Evolutionary conservation across 2,797 vertebrate species (phyloP).

Genomic region (Centroberyx gerrardi): DNA sequence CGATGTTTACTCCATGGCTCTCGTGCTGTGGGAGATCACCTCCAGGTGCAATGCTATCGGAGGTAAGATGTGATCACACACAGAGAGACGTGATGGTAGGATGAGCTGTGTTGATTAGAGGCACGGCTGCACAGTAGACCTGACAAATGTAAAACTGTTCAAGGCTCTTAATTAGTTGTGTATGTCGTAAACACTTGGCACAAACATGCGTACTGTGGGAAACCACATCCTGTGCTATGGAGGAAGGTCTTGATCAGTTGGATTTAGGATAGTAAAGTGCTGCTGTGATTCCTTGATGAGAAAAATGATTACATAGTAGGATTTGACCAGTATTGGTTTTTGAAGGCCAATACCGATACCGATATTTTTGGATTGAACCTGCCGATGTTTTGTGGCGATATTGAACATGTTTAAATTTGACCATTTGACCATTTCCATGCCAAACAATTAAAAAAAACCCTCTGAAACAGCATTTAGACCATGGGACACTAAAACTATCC

Average conservation of each 20-base stretch:
- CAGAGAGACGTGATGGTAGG: not conserved
- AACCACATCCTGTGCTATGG: no score
- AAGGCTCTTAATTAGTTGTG: no score
- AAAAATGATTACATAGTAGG: not conserved
- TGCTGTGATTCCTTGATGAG: not conserved
- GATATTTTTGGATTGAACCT: not conserved
- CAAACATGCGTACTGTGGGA: not conserved
- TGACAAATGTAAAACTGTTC: no score
- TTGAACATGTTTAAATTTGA: not conserved
- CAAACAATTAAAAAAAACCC: not conserved
- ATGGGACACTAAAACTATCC: not conserved
- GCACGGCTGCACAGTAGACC: no score
- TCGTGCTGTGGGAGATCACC: conserved; percentile 97
- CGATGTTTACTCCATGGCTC: conserved; percentile 97
- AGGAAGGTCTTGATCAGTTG: not conserved
- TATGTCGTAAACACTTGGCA: not conserved
- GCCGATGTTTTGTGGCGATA: not conserved
- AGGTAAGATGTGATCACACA: conserved; percentile 83
- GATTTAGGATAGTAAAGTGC: not conserved
- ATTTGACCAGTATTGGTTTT: not conserved
- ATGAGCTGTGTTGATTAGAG: not conserved
- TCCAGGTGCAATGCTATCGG: conserved; percentile 93
- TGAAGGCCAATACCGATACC: not conserved
- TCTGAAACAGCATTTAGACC: not conserved
- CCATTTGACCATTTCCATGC: not conserved